phyloP scores from a whole-genome alignment of 2,113 vertebrate genomes.

The Paradisaea rubra region DNA sequence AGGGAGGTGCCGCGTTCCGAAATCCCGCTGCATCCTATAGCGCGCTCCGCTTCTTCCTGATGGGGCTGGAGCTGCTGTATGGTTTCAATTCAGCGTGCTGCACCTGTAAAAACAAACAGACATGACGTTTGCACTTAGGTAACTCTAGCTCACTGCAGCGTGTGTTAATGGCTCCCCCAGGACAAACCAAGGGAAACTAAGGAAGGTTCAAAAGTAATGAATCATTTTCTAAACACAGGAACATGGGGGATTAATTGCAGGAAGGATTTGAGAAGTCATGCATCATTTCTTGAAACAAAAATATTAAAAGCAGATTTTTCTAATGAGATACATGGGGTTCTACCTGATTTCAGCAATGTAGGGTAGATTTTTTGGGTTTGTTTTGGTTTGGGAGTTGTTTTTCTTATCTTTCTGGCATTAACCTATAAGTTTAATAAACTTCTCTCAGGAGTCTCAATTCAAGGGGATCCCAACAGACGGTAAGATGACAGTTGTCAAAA shows the following conservation, averaged over 20 bases:
- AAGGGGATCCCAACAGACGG: slow-evolving; percentile 14
- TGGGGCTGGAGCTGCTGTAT: slow-evolving; percentile 76
- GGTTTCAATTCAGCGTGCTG: slow-evolving; percentile 84
- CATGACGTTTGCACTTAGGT: slow-evolving; percentile 81
- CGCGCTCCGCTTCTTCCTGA: slow-evolving; percentile 81
- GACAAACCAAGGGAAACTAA: slow-evolving; percentile 77
- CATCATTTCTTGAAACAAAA: slow-evolving; percentile 87
- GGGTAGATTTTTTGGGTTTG: background rate
- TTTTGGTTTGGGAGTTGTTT: slow-evolving; percentile 20
- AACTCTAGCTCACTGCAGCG: slow-evolving; percentile 84
- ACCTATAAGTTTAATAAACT: background rate
- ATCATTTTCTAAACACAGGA: slow-evolving; percentile 98
- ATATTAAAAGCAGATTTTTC: slow-evolving; percentile 89
- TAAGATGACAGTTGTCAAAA: background rate
- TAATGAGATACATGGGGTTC: slow-evolving; percentile 70
- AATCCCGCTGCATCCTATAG: slow-evolving; percentile 17
- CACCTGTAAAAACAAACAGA: slow-evolving; percentile 98
- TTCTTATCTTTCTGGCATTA: background rate
- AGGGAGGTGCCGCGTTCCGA: background rate
- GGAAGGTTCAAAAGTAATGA: slow-evolving; percentile 92
- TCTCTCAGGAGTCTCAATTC: slow-evolving; percentile 5
- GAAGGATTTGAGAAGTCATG: slow-evolving; percentile 95
- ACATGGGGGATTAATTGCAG: slow-evolving; percentile 97
- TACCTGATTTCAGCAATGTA: slow-evolving; percentile 51
- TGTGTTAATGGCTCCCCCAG: slow-evolving; percentile 89